Base-by-base conservation (phyloP, 2,888 invertebrate species). In the Brachyopa scutellaris region DNA sequence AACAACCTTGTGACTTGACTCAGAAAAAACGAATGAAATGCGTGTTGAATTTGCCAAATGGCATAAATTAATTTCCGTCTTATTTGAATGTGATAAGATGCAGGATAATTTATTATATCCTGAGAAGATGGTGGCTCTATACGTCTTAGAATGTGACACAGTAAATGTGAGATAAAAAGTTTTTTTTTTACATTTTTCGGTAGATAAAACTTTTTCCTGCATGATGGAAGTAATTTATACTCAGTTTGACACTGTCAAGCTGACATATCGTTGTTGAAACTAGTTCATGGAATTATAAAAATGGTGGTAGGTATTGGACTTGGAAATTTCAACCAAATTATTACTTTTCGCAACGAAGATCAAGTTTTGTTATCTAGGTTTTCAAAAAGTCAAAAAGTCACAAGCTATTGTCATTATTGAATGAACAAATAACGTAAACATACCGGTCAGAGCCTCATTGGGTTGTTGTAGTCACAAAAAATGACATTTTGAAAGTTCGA, bases 91-190 rank as follows among this genome's bases (percentile, higher is more conserved):
- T 47, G 26, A 47, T 21, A 23, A 45, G 45, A 45, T 45, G 11
- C 1, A 29, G 19, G 7, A 49, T 15, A 26, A 49, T 49, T 49
- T 26, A 29, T 49, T 26, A 26, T 49, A 26, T 26, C 29, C 49
- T 29, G 26, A 26, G 13, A 29, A 13, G 8, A 49, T 23, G 15
- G 26, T 1, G 23, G 21, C 9, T 5, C 11, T 23, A 21, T 21
- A 53, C 13, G 21, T 13, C 36, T 13, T 13, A 23, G 11, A 13
- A 21, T 36, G n/a, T n/a, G n/a, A n/a, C n/a, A n/a, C n/a, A 55
- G 29, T 51, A 51, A 17, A 17, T 17, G 5, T 17, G 31, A 21
- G 42, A 42, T 42, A 42, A 42, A 40, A 42, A 42, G 42, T 42
- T 42, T 42, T 6, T 38, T 1, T 17, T 8, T 13, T 2, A 1